Evolutionary conservation across 2,797 vertebrate genomes (phyloP), one percentile per base, ranked within the genome.

Genomic region (Lates japonicus): DNA sequence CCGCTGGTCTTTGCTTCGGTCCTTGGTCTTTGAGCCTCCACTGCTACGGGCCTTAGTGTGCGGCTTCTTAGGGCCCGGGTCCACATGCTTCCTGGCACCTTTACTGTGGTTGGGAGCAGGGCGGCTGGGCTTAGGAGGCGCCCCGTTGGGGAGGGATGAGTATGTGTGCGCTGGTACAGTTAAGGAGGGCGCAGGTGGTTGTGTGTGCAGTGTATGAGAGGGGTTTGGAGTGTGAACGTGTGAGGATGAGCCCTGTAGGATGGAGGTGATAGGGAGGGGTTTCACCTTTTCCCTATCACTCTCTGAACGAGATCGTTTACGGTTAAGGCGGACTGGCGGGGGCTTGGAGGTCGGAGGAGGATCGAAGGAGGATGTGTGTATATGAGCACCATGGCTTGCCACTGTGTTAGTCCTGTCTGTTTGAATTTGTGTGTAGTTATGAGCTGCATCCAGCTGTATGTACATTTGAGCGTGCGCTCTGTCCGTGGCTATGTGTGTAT

Each of bases 281-380:
- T 97, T 97, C 84, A 99, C 97, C 92, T 98, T 99, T 83, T 99
- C 98, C 14, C 98, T 97, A 95, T 99, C 98, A 0, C 98, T 99
- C 94, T 99, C 98, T 0, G 98, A 99, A 69, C 96, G 97, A 70
- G 98, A 99, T 31, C 98, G 96, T 87, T 99, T 99, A 72, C 97
- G 97, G 89, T 97, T 97, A 78, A 97, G 93, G 89, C 97, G 97
- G 55, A 95, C 96, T 54, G 96, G 96, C 92, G 96, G 54, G 94
- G 96, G 54, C 94, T 96, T 76, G 93, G 95, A 51, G 90, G 95
- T n/a, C 86, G 96, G 92, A 94, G 97, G 58, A 92, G 97, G 92
- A 92, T 96, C 60, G 82, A 96, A 9, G 94, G 96, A 89, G 93
- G 95, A 84, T 90, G 87, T 39, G 83, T 95, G 82, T 93, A 93